Evolutionary conservation across 2,797 vertebrate species (phyloP), one percentile per base, ranked within the genome.

Genomic region (Enteromius trimaculatus): DNA sequence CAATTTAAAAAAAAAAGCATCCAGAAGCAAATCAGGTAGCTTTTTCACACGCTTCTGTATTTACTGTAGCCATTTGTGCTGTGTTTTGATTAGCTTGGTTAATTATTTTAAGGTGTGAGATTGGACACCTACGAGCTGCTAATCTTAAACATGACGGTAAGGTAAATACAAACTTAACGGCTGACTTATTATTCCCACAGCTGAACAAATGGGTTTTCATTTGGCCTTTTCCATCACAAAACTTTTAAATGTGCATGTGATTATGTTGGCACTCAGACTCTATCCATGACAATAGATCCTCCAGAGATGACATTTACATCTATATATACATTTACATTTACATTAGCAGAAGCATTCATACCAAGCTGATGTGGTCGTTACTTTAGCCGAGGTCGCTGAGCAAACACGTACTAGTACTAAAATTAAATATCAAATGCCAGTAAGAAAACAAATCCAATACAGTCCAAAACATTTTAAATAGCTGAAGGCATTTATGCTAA

Each of bases 301-400:
- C 51, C n/a, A 11, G 72, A 70, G 74, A 60, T 2, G 13, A 34
- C 51, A 69, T 83, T 83, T 83, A 70, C 81, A 83, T 82, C 11
- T 66, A 34, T 53, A 82, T 70, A 13, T 51, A 60, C 74, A 68
- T 69, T 66, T 66, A n/a, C 34, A 82, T 82, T 49, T 70, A 60
- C 37, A 77, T 69, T 26, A 44, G 74, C 44, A 49, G n/a, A 66
- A 23, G 64, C 7, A 68, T 76, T 75, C 80, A 64, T 39, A 74
- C 8, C 44, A 53, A 49, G 19, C 11, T 55, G 34, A 77, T 77
- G 62, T 10, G 11, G 44, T 58, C 16, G 17, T 81, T 72, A 72
- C 37, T 64, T 37, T 81, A 21, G n/a, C 0, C 65, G n/a, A 65
- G 9, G 71, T 66, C 1, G 9, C 80, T 42, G 34, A 31, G 23